Evolutionary conservation across 2,888 invertebrate species (phyloP).

Genomic region (Parascotia fuliginaria): DNA sequence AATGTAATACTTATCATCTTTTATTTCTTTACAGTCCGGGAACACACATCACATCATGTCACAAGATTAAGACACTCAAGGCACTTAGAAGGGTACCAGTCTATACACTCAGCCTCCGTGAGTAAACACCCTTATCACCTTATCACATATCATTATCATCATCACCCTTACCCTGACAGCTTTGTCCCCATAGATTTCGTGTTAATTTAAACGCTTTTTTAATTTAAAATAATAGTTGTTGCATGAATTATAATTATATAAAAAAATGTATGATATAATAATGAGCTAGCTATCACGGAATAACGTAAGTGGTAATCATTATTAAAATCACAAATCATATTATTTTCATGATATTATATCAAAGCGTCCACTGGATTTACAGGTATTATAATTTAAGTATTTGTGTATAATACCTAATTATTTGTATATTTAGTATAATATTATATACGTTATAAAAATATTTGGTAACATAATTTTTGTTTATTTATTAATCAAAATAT

Average conservation of each 20-base stretch:
- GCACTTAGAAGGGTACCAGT: conserved; percentile 69
- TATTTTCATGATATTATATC: conserved; percentile 23
- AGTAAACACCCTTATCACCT: conserved; percentile 54
- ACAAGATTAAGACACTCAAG: conserved; percentile 78
- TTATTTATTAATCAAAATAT: too few relatives aligned
- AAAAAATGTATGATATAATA: conserved; percentile 8
- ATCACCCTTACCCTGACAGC: conserved; percentile 63
- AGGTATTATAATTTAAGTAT: conserved; percentile 31
- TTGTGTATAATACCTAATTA: conserved; percentile 7
- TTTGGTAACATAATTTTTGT: too few relatives aligned
- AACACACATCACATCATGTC: conserved; percentile 72
- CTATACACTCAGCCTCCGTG: conserved; percentile 71
- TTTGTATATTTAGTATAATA: too few relatives aligned
- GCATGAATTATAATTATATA: conserved; percentile 47
- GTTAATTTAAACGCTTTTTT: conserved; percentile 72
- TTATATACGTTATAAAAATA: too few relatives aligned
- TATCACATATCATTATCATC: conserved; percentile 39
- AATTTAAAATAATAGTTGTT: conserved; percentile 55
- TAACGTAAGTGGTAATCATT: conserved; percentile 32
- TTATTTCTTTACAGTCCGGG: conserved; percentile 67
- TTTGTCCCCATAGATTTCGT: conserved; percentile 72
- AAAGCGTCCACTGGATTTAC: conserved; percentile 32
- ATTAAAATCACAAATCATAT: conserved; percentile 19
- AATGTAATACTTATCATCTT: background rate
- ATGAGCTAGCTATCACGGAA: conserved; percentile 34